These are phyloP conservation scores for Pseudomyrmex sp. DNA, from an alignment of 1,140 invertebrate genomes.

Conservation along the genomic window DNA sequence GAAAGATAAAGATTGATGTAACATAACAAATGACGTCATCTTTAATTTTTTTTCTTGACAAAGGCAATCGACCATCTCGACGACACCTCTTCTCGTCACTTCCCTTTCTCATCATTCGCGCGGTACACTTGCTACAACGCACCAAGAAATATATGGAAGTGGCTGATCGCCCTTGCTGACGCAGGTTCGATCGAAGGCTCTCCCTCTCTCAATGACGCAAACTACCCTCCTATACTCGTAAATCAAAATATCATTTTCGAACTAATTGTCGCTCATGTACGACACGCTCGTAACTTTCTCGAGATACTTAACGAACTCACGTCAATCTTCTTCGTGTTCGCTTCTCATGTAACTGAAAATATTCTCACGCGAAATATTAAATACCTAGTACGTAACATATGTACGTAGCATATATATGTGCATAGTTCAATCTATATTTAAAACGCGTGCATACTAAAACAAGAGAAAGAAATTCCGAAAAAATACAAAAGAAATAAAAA, in stretches of 20 bases:
- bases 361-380: background rate
- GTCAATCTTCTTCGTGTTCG: constrained; percentile 39
- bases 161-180: constrained; percentile 20
- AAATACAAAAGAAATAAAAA: too few species aligned
- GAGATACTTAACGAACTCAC: constrained; percentile 28
- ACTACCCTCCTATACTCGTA: background rate
- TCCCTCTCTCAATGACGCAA: constrained; percentile 35
- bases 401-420: background rate
- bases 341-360: background rate
- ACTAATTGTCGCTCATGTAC: constrained; percentile 11
- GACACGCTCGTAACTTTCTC: constrained; percentile 23
- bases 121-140: background rate
- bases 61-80: constrained; percentile 19
- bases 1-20: constrained; percentile 2
- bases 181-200: constrained; percentile 26
- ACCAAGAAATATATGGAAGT: constrained; percentile 10
- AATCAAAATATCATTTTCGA: constrained; percentile 56
- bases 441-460: too few species aligned
- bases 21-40: constrained; percentile 41
- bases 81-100: constrained; percentile 6
- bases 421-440: too few species aligned
- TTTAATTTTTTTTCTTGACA: constrained; percentile 18
- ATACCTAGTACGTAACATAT: background rate
- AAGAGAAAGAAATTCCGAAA: too few species aligned
- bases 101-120: background rate